Percentiles rank a stretch among this genome's conserved stretches.
phyloP scores from a whole-genome alignment of 2,113 vertebrate genomes.

The Spermophilus dauricus region DNA sequence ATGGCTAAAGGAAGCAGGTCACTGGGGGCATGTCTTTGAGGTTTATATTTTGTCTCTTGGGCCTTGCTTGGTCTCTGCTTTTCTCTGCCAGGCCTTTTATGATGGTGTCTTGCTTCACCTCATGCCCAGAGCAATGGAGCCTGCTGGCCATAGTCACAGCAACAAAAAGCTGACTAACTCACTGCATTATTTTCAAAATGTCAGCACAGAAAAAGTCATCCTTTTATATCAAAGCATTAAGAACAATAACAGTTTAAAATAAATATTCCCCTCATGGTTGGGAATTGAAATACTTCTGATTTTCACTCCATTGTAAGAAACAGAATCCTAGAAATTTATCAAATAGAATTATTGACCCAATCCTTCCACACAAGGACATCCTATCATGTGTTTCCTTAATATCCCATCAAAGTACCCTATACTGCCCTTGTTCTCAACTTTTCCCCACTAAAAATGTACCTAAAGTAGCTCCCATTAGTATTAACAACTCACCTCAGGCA shows the following conservation, averaged over 20 bases:
- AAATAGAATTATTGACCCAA: not conserved
- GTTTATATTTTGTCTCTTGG: no score
- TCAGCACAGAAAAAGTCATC: not conserved
- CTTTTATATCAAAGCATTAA: constrained; percentile 5
- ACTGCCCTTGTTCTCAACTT: not conserved
- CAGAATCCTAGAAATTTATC: not conserved
- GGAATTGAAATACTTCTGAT: constrained; percentile 34
- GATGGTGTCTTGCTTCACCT: no score
- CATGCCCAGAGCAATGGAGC: no score
- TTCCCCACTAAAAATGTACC: not conserved
- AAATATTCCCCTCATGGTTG: not conserved
- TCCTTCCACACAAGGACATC: not conserved
- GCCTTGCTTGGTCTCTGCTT: no score
- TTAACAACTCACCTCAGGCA: not conserved
- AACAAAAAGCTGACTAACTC: no score
- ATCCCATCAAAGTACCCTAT: not conserved
- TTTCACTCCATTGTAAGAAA: constrained; percentile 37
- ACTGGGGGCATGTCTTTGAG: no score
- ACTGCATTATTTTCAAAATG: not conserved
- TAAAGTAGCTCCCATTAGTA: not conserved
- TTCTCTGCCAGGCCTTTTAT: no score
- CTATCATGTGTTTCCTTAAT: not conserved
- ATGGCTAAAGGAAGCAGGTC: no score
- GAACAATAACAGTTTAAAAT: not conserved
- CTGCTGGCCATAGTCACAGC: no score